A percentile compares a stretch with the other conserved stretches of the same genome.
These are phyloP conservation scores for Augiades crinisus DNA, from an alignment of 2,888 invertebrate species.

Conservation along the genomic window DNA sequence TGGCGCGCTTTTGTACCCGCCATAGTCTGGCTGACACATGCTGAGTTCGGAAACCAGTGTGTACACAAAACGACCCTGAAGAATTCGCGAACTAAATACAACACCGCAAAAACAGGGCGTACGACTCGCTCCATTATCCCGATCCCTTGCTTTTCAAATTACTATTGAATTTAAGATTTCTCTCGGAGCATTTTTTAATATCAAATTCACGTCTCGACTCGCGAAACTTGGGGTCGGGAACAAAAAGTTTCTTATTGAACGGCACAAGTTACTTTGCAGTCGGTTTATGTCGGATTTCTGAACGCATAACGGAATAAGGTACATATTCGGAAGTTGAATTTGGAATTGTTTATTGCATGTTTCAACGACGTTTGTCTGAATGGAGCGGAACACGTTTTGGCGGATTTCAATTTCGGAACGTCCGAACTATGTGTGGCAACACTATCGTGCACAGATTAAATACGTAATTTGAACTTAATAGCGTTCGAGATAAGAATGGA, in stretches of 20 bases:
- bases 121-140: conserved; percentile 59
- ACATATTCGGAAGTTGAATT: conserved; percentile 49
- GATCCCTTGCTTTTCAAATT: conserved; percentile 73
- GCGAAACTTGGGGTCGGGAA: conserved; percentile 49
- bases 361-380: conserved; percentile 53
- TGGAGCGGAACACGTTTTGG: conserved; percentile 64
- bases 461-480: conserved; percentile 38
- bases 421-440: conserved; percentile 28
- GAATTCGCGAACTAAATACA: conserved; percentile 77
- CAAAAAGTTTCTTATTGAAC: conserved; percentile 46
- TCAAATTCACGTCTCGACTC: conserved; percentile 64
- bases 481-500: conserved; percentile 36
- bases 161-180: conserved; percentile 78
- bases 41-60: conserved; percentile 73
- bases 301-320: conserved; percentile 58
- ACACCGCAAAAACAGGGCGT: conserved; percentile 77
- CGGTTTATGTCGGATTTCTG: conserved; percentile 44
- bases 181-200: conserved; percentile 72
- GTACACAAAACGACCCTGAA: conserved; percentile 66
- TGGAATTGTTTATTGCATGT: conserved; percentile 43
- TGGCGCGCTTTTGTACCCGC: conserved; percentile 58
- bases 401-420: conserved; percentile 52
- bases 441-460: conserved; percentile 24
- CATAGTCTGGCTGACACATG: conserved; percentile 62
- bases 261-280: conserved; percentile 41